Evolutionary conservation across 2,113 vertebrate genomes (phyloP).

Genomic region (Serilophus lunatus): DNA sequence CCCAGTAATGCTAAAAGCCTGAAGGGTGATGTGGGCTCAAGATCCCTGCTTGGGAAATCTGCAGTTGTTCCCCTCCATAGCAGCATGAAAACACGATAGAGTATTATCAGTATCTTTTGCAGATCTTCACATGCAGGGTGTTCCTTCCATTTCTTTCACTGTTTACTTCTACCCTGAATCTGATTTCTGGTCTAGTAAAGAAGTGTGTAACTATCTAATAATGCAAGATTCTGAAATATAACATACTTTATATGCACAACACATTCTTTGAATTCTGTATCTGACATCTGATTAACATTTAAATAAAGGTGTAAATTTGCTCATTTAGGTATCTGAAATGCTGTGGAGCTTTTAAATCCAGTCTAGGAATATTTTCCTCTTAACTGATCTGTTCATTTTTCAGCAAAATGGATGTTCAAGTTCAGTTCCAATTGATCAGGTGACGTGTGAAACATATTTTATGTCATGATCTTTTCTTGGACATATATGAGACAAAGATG

Average conservation of each 20-base stretch:
- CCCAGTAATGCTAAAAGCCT: background rate
- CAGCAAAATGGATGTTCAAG: background rate
- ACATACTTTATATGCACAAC: background rate
- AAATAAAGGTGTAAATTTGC: background rate
- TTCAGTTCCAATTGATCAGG: background rate
- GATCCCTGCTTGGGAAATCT: background rate
- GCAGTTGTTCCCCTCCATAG: background rate
- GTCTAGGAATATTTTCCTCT: background rate
- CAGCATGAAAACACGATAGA: background rate
- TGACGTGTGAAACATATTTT: background rate
- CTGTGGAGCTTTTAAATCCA: background rate
- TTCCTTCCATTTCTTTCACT: background rate
- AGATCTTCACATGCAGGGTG: background rate
- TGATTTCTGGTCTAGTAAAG: background rate
- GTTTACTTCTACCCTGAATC: background rate
- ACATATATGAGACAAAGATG: background rate
- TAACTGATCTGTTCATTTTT: background rate
- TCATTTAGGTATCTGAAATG: background rate
- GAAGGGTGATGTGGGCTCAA: background rate
- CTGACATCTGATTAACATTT: background rate
- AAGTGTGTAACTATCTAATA: background rate
- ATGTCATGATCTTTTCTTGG: background rate
- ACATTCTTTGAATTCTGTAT: background rate
- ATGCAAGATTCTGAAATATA: background rate
- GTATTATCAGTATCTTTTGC: background rate